Percentiles rank a stretch among this genome's conserved stretches.
These are phyloP conservation scores for Malacoraja senta DNA, from an alignment of 2,797 vertebrate species.

Conservation along the genomic window DNA sequence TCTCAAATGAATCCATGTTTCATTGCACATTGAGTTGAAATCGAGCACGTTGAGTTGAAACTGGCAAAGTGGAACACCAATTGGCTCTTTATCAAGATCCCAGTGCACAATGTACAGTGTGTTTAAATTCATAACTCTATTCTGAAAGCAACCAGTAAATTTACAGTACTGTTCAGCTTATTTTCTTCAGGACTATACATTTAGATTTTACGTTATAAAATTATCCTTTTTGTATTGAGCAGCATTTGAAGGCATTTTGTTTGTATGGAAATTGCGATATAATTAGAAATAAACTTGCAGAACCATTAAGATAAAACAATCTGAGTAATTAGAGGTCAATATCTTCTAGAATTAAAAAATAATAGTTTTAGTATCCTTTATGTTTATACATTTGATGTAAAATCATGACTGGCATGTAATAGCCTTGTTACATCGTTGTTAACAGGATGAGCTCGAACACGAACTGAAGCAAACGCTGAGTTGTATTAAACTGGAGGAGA, in stretches of 20 bases:
- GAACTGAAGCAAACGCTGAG: conserved; percentile 92
- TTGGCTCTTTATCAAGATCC: not conserved
- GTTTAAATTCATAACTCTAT: not conserved
- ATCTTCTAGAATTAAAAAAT: not conserved
- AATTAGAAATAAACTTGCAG: not conserved
- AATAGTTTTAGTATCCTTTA: not conserved
- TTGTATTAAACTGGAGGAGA: conserved; percentile 93
- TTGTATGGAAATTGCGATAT: not conserved
- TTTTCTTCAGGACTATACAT: not conserved
- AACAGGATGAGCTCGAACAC: conserved; percentile 82
- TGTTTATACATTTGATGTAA: not conserved
- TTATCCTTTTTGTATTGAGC: not conserved
- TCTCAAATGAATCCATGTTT: too few relatives aligned
- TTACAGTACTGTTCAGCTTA: not conserved
- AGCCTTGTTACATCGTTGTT: not conserved
- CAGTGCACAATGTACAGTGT: not conserved
- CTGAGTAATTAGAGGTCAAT: not conserved
- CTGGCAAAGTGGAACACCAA: too few relatives aligned
- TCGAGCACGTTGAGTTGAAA: too few relatives aligned
- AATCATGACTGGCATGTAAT: not conserved
- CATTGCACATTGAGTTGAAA: too few relatives aligned
- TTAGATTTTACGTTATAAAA: not conserved
- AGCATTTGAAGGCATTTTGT: not conserved
- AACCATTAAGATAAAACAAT: not conserved
- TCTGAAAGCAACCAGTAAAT: not conserved